Base-by-base conservation (phyloP, 23 tunicate species). In the Aplidium turbinatum region DNA sequence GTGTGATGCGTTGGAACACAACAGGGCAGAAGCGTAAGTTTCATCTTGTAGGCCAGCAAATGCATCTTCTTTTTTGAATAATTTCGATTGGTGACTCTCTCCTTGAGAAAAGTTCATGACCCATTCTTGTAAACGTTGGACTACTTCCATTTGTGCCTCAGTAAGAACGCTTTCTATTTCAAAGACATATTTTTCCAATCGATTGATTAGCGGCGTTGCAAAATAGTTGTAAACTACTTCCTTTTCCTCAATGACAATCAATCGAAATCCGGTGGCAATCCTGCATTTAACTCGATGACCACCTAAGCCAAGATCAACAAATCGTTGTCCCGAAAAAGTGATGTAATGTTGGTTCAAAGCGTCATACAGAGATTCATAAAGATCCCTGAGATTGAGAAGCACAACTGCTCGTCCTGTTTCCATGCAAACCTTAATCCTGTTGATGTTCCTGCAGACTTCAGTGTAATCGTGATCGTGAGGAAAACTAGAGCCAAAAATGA, bases 291-390 rank as follows among this genome's bases (percentile, higher is more conserved):
- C 80, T 27, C 87, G 47, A 65, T 82, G 87, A 3, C 79, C 73
- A 3, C 87, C 87, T 62, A 82, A 53, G 26, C 80, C 87, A 58
- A 82, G 73, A 45, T 62, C 87, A 45, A 82, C 87, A 68, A 68
- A 85, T 27, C 82, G 40, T 48, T 77, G 78, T 20, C 55, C 84
- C 11, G 78, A 69, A 77, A 85, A 85, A 9, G 78, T 85, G 22
- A 85, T 78, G 69, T 77, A 85, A 32, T 85, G 91, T 64, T 85
- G 91, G 57, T 85, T 85, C 25, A 85, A 74, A 2, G 82, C 91
- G 46, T 85, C 91, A 57, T 85, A 85, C 9, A 85, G 78, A 33
- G 91, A 77, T 54, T 85, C 91, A 55, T 85, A 70, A 31, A 85
- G 39, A 45, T 85, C 83, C 30, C 82, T 46, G 38, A 85, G 71